Conservation (phyloP, 2,888 invertebrate genomes). For the Drosophila recens region DNA sequence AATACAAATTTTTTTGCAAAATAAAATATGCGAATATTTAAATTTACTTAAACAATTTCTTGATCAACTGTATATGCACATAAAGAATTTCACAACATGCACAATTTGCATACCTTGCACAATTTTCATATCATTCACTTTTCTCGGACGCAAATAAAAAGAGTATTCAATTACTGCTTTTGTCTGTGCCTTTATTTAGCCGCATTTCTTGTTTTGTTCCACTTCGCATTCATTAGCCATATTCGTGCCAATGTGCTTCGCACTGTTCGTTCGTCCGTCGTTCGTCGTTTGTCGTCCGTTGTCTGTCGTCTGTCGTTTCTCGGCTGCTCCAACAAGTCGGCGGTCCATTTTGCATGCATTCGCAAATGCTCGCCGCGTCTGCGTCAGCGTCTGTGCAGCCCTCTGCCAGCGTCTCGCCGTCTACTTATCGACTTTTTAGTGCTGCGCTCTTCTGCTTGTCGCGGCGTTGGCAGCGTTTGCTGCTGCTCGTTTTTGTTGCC, state of each 20-base stretch:
- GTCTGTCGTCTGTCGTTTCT: conserved; percentile 19
- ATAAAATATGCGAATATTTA: too few relatives aligned
- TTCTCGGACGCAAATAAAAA: neutral
- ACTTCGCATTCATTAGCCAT: conserved; percentile 74
- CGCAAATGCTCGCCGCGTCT: conserved; percentile 31
- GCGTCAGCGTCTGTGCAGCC: conserved; percentile 22
- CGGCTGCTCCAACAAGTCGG: conserved; percentile 3
- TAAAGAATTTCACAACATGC: neutral
- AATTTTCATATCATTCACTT: neutral
- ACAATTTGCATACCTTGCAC: neutral
- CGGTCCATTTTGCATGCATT: conserved; percentile 50
- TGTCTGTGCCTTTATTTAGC: conserved; percentile 21
- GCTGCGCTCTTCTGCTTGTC: conserved; percentile 24
- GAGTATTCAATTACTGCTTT: conserved; percentile 33
- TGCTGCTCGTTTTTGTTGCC: conserved; percentile 36
- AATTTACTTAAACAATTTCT: too few relatives aligned
- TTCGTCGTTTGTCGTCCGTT: neutral
- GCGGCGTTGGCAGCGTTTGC: conserved; percentile 26
- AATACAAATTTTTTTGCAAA: too few relatives aligned
- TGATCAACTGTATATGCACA: too few relatives aligned
- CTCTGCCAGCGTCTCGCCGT: conserved; percentile 24
- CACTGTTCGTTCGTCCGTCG: conserved; percentile 16
- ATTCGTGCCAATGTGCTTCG: conserved; percentile 60
- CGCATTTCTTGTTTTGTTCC: conserved; percentile 47
- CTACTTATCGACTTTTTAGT: conserved; percentile 3